A percentile compares a stretch with the other conserved stretches of the same genome.
Evolutionary conservation across 2,797 vertebrate species (phyloP).

Genomic region (Bradypodion pumilum): DNA sequence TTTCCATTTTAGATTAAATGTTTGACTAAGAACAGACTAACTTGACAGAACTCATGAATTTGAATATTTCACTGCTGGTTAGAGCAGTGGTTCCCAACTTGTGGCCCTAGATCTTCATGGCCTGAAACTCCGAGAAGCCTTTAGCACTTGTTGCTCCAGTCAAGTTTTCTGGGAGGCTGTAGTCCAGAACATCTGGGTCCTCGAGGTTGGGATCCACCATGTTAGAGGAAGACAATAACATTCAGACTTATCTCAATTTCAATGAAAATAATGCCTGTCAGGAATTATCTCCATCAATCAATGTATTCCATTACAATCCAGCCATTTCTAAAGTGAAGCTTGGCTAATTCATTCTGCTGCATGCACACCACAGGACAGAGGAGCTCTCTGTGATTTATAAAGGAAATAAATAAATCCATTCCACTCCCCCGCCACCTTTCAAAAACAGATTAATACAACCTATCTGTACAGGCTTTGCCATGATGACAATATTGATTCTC

Average conservation of each 20-base stretch:
- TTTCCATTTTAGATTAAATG: background rate
- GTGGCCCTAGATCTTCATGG: no score
- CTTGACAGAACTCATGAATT: background rate
- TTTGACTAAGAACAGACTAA: background rate
- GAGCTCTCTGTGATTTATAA: background rate
- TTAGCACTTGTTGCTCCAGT: no score
- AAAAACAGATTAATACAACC: conserved; percentile 18
- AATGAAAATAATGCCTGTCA: background rate
- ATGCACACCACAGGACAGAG: background rate
- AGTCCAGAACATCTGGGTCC: no score
- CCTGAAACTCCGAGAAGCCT: no score
- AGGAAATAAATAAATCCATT: conserved; percentile 21
- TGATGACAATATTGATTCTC: conserved; percentile 1
- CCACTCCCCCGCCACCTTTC: background rate
- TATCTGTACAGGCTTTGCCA: background rate
- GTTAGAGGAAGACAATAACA: background rate
- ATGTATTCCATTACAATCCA: background rate
- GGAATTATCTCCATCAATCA: background rate
- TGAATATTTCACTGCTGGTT: background rate
- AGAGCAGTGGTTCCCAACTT: no score
- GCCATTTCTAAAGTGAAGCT: background rate
- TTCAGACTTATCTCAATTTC: conserved; percentile 10
- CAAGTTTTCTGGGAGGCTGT: no score
- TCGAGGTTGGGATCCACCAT: no score
- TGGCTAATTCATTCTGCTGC: background rate